These are phyloP conservation scores for Perodicticus potto DNA, from an alignment of 2,797 vertebrate species.

Conservation along the genomic window DNA sequence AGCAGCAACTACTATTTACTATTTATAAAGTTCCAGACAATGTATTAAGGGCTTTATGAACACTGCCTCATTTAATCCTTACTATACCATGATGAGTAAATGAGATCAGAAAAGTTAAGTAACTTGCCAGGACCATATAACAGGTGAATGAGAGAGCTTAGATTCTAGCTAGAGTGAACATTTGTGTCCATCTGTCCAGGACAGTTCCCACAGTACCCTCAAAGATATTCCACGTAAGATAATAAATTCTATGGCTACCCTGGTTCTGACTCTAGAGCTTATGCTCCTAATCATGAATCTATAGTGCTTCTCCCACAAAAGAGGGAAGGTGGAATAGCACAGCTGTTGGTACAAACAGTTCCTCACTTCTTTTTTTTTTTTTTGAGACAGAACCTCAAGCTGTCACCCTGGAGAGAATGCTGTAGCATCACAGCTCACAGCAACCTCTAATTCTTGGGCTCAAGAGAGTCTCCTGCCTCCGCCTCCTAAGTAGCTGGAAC, in stretches of 20 bases:
- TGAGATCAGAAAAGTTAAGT: conserved; percentile 8
- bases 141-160: neutral
- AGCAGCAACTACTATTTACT: neutral
- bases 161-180: neutral
- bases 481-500: no score
- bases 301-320: neutral
- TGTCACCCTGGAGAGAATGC: no score
- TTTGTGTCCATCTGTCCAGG: neutral
- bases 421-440: no score
- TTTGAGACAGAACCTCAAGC: no score
- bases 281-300: neutral
- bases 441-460: no score
- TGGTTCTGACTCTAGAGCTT: neutral
- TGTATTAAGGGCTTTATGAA: neutral
- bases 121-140: neutral
- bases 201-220: neutral
- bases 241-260: neutral
- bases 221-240: neutral
- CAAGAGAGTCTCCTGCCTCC: no score
- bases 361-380: neutral
- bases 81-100: neutral
- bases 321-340: neutral
- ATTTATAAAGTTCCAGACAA: conserved; percentile 6
- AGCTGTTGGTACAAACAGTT: neutral
- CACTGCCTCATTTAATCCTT: conserved; percentile 19